A percentile compares a stretch with the other conserved stretches of the same genome.
Conservation (phyloP, 2,113 vertebrate genomes). For the Rousettus leschenaultii region DNA sequence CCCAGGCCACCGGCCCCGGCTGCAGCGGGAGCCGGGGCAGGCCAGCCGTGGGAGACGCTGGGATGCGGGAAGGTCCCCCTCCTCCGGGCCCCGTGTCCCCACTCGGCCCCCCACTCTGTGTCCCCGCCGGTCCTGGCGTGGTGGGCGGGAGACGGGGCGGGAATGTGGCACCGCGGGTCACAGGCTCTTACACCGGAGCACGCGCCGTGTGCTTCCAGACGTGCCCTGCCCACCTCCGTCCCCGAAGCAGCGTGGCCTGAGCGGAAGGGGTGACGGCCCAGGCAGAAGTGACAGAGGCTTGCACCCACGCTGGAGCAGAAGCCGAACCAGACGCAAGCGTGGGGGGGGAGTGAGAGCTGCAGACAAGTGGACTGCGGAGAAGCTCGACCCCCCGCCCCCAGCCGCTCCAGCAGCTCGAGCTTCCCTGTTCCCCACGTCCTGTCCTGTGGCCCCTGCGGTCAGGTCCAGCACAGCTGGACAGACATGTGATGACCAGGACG, state of each 20-base stretch:
- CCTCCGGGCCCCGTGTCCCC: too few relatives aligned
- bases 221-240: not conserved
- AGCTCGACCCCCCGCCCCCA: not conserved
- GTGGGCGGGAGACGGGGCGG: accelerated
- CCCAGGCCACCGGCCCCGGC: not conserved
- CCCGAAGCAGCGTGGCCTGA: not conserved
- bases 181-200: not conserved
- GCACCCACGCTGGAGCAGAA: not conserved
- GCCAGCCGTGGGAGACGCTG: accelerated
- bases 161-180: not conserved
- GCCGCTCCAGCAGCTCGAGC: accelerated
- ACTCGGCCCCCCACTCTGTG: too few relatives aligned
- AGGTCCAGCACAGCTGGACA: not conserved
- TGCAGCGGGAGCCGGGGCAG: not conserved
- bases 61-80: accelerated
- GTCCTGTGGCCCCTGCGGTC: not conserved
- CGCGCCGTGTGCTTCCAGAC: not conserved
- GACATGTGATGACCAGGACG: not conserved
- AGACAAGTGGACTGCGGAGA: not conserved
- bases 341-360: not conserved
- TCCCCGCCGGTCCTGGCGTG: too few relatives aligned
- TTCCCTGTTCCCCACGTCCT: not conserved
- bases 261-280: not conserved
- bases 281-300: accelerated
- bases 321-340: not conserved